These are phyloP conservation scores for Romanogobio albipinnatus DNA, from an alignment of 2,113 vertebrate genomes.

Conservation along the genomic window DNA sequence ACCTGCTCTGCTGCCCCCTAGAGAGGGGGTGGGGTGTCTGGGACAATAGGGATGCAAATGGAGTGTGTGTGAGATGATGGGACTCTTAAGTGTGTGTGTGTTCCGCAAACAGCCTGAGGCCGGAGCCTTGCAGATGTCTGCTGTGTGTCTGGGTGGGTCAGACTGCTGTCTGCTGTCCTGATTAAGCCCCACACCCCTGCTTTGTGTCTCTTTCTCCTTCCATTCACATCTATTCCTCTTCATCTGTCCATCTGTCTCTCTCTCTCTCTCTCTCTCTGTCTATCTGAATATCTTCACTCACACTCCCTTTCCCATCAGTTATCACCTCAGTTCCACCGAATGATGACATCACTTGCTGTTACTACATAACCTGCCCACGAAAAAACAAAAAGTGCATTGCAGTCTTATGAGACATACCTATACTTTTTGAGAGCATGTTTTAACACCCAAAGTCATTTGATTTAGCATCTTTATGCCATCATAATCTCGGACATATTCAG, in stretches of 20 bases:
- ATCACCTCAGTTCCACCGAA: background rate
- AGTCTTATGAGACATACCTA: background rate
- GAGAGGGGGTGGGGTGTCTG: background rate
- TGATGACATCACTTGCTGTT: background rate
- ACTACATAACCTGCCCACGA: background rate
- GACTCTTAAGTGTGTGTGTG: slow-evolving; percentile 1
- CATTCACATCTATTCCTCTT: slow-evolving; percentile 4
- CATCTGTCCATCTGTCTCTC: slow-evolving; percentile 23
- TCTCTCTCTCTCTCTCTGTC: background rate
- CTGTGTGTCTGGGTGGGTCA: slow-evolving; percentile 56
- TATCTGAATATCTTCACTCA: slow-evolving; percentile 13
- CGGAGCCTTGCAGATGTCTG: slow-evolving; percentile 58
- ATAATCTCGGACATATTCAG: background rate
- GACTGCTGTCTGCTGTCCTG: slow-evolving; percentile 55
- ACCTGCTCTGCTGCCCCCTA: background rate
- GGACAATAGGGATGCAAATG: slow-evolving; percentile 29
- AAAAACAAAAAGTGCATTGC: background rate
- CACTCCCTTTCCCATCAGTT: background rate
- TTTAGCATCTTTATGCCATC: background rate
- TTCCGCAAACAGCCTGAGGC: slow-evolving; percentile 52
- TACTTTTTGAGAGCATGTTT: background rate
- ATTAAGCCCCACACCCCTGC: slow-evolving; percentile 48
- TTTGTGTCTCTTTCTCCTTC: slow-evolving; percentile 37
- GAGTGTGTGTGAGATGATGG: background rate
- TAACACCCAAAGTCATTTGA: background rate